Conservation (phyloP, 1,140 invertebrate genomes). For the Fopius arisanus region DNA sequence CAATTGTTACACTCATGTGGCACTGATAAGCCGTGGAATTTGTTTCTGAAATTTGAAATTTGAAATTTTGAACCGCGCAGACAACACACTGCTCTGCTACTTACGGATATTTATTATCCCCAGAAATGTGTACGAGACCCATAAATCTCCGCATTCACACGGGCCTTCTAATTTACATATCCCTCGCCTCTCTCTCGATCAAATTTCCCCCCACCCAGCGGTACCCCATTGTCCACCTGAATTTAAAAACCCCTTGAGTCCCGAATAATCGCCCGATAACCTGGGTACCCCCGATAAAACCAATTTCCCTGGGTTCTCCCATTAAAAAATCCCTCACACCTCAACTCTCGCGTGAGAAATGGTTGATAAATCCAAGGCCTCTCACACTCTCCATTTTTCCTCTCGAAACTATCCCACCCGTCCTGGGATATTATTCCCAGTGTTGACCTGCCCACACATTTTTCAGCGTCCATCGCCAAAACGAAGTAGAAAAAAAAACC, state of each 20-base stretch:
- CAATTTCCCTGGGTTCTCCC: too few relatives aligned
- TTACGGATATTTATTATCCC: constrained; percentile 64
- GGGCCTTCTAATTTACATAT: constrained; percentile 65
- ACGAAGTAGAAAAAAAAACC: neutral
- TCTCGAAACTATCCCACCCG: neutral
- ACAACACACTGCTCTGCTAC: constrained; percentile 48
- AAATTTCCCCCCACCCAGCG: constrained; percentile 18
- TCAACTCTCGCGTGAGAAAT: neutral
- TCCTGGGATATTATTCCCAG: constrained; percentile 14
- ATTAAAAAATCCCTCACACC: too few relatives aligned
- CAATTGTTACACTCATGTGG: too few relatives aligned
- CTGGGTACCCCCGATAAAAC: too few relatives aligned
- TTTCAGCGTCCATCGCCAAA: constrained; percentile 17
- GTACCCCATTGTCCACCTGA: neutral
- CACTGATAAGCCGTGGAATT: too few relatives aligned
- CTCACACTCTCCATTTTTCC: neutral
- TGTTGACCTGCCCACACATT: constrained; percentile 25
- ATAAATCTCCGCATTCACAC: constrained; percentile 65
- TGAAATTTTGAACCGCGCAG: too few relatives aligned
- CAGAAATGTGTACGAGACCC: constrained; percentile 61
- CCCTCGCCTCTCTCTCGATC: constrained; percentile 37
- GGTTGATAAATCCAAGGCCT: neutral
- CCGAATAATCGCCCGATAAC: too few relatives aligned
- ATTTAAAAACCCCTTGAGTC: neutral
- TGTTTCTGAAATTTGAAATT: too few relatives aligned